Evolutionary conservation across 64 coral and sea anemone genomes (phyloP).

Genomic region (Platygyra sinensis): DNA sequence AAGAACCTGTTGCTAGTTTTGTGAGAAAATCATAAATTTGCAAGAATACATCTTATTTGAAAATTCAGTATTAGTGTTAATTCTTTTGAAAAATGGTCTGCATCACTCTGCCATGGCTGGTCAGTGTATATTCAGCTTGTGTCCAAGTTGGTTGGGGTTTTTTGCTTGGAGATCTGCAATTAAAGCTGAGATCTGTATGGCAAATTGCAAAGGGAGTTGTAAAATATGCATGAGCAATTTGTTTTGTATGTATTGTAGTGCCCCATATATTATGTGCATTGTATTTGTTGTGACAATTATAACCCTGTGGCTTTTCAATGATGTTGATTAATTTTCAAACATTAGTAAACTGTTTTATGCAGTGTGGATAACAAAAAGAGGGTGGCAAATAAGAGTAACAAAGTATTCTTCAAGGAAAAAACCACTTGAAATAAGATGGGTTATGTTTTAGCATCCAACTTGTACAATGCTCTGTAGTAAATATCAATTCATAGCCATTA

Average conservation of each 20-base stretch:
- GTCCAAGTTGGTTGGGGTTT: neutral
- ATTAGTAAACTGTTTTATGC: too few relatives aligned
- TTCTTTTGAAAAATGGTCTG: neutral
- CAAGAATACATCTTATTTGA: neutral
- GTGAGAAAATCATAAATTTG: too few relatives aligned
- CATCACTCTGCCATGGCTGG: neutral
- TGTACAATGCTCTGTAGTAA: too few relatives aligned
- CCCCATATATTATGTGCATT: neutral
- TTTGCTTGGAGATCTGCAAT: neutral
- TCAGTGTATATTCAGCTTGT: neutral
- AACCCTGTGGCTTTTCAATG: too few relatives aligned
- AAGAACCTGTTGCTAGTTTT: neutral
- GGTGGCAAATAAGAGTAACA: too few relatives aligned
- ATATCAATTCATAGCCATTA: too few relatives aligned
- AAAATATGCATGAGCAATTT: neutral
- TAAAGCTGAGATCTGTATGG: constrained; percentile 25
- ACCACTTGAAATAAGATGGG: too few relatives aligned
- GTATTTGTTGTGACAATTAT: neutral
- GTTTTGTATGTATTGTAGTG: constrained; percentile 5
- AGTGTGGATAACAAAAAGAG: too few relatives aligned
- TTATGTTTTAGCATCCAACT: too few relatives aligned
- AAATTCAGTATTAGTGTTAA: too few relatives aligned
- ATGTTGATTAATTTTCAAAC: too few relatives aligned
- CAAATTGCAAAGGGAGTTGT: neutral
- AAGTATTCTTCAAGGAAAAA: too few relatives aligned